phyloP scores from a whole-genome alignment of 2,888 invertebrate species.

The Ecliptopera silaceata region DNA sequence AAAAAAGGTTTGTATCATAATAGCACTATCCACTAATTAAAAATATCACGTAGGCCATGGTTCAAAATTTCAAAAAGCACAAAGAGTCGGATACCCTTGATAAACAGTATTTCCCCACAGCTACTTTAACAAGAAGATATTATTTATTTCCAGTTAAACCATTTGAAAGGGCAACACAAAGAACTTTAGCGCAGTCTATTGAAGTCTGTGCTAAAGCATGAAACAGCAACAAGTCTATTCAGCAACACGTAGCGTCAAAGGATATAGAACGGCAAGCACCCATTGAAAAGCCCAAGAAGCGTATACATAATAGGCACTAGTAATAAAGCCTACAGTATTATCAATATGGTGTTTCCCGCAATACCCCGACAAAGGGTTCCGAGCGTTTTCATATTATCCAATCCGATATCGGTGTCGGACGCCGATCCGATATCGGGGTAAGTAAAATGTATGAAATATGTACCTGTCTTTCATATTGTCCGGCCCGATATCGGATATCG shows the following conservation, averaged over 20 bases:
- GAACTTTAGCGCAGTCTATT: conserved; percentile 32
- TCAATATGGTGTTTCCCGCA: conserved; percentile 48
- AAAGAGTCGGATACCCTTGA: conserved; percentile 8
- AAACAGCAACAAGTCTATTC: conserved; percentile 74
- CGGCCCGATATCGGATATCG: no score
- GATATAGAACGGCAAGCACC: conserved; percentile 46
- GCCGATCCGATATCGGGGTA: no score
- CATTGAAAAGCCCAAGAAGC: conserved; percentile 69
- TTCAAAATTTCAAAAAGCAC: not conserved
- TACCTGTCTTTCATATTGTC: no score
- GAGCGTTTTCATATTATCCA: no score
- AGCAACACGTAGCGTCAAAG: conserved; percentile 72
- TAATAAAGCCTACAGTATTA: conserved; percentile 47
- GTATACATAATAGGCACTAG: conserved; percentile 64
- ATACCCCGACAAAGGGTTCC: conserved; percentile 76
- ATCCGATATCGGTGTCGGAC: no score
- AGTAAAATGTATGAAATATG: no score
- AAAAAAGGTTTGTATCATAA: no score
- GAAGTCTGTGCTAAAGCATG: conserved; percentile 61
- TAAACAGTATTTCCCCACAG: conserved; percentile 9
- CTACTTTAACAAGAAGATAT: conserved; percentile 19
- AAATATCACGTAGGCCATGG: not conserved
- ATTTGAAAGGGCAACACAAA: conserved; percentile 33
- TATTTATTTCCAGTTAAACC: conserved; percentile 27
- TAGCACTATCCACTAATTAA: not conserved